phyloP scores from a whole-genome alignment of 1,140 invertebrate genomes.

The Delia radicum region DNA sequence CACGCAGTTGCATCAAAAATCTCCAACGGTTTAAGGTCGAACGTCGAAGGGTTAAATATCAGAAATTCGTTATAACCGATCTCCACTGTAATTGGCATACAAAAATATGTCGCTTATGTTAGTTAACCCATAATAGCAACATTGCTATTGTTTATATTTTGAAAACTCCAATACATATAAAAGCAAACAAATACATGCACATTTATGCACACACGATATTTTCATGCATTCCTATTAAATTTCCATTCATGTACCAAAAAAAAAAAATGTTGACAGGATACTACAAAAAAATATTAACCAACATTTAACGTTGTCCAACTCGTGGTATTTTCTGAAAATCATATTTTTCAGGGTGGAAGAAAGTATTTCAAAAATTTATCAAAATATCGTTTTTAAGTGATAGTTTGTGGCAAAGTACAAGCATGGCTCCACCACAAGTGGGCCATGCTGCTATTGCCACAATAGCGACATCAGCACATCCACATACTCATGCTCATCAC shows the following conservation, averaged over 20 bases:
- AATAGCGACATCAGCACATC: neutral
- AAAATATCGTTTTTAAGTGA: constrained; percentile 48
- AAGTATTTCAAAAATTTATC: constrained; percentile 10
- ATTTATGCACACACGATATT: too few relatives aligned
- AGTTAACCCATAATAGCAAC: too few relatives aligned
- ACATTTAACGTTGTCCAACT: neutral
- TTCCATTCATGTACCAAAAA: too few relatives aligned
- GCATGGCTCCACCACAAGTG: constrained; percentile 38
- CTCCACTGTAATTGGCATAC: too few relatives aligned
- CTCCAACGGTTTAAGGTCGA: too few relatives aligned
- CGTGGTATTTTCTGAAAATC: neutral
- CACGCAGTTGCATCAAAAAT: too few relatives aligned
- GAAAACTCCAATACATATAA: neutral
- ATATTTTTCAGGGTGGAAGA: neutral
- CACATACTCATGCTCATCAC: neutral
- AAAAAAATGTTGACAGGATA: too few relatives aligned
- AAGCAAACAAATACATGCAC: neutral
- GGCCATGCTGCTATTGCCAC: constrained; percentile 13
- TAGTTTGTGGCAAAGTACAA: constrained; percentile 49
- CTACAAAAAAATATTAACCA: neutral
- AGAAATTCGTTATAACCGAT: too few relatives aligned
- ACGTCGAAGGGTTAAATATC: too few relatives aligned
- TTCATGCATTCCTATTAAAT: too few relatives aligned
- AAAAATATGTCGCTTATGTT: too few relatives aligned
- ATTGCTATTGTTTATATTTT: neutral